These are phyloP conservation scores for Botia almorhae DNA, from an alignment of 2,797 vertebrate species.

Conservation along the genomic window DNA sequence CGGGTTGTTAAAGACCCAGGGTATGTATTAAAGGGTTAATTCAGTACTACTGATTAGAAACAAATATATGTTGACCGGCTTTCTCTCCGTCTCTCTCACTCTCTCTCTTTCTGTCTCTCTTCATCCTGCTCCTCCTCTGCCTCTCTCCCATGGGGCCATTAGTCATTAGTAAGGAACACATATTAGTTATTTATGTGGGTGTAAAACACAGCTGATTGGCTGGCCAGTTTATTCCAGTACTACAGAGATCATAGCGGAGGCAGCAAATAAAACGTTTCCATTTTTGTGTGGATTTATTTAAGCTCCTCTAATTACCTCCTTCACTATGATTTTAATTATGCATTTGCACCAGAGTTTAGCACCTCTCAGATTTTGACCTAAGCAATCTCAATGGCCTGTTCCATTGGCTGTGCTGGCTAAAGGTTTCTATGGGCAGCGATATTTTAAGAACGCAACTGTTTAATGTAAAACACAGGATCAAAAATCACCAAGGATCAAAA, in stretches of 20 bases:
- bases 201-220: conserved; percentile 51
- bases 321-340: conserved; percentile 23
- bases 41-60: background rate
- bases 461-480: too few species aligned
- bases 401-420: background rate
- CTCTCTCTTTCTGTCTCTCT: conserved; percentile 14
- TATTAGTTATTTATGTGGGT: conserved; percentile 62
- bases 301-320: conserved; percentile 38
- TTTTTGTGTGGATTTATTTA: conserved; percentile 38
- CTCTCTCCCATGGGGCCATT: conserved; percentile 51
- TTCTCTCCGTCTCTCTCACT: conserved; percentile 4
- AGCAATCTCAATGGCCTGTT: background rate
- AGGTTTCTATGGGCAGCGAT: too few species aligned
- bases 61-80: conserved; percentile 6
- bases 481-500: too few species aligned
- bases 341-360: background rate
- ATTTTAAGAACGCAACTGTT: too few species aligned
- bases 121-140: conserved; percentile 20
- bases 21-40: background rate
- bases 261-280: conserved; percentile 46
- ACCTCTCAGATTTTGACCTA: conserved; percentile 3
- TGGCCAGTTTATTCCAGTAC: conserved; percentile 37
- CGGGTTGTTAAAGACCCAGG: too few species aligned
- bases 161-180: conserved; percentile 62
- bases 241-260: conserved; percentile 46